These are phyloP conservation scores for Anthrax anthrax DNA, from an alignment of 2,888 invertebrate genomes.

Conservation along the genomic window DNA sequence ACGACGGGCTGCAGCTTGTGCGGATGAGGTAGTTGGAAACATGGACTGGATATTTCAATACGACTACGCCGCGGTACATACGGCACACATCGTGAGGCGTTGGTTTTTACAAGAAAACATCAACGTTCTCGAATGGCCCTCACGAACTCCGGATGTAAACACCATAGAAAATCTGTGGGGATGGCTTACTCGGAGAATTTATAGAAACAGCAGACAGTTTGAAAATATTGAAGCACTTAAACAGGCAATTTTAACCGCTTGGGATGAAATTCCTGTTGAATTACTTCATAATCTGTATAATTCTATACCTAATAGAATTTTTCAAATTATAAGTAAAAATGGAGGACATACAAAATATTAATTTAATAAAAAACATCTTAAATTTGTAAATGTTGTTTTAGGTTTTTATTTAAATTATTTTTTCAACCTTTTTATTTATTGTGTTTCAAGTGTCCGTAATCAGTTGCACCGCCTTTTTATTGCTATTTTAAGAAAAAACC, in stretches of 20 bases:
- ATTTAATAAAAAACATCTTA: no score
- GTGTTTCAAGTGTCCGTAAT: no score
- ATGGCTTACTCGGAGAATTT: constrained; percentile 6
- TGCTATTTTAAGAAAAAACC: no score
- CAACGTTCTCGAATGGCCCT: constrained; percentile 5
- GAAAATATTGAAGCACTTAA: constrained; percentile 4
- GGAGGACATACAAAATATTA: neutral
- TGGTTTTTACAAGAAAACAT: constrained; percentile 9
- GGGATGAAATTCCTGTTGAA: constrained; percentile 4
- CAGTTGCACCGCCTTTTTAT: no score
- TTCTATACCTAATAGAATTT: constrained; percentile 7
- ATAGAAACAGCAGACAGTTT: constrained; percentile 8
- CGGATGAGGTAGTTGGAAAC: constrained; percentile 1
- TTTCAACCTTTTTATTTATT: no score
- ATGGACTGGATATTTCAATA: constrained; percentile 11
- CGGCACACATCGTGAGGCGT: constrained; percentile 7
- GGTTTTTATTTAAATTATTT: no score
- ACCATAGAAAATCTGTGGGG: constrained; percentile 6
- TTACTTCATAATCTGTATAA: constrained; percentile 5
- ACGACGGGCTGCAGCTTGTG: no score
- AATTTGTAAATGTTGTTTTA: no score
- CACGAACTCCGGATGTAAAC: constrained; percentile 7
- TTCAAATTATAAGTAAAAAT: constrained; percentile 5
- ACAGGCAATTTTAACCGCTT: constrained; percentile 2
- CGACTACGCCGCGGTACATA: constrained; percentile 9